phyloP scores from a whole-genome alignment of 2,797 vertebrate species.

The Meriones psammophilus region DNA sequence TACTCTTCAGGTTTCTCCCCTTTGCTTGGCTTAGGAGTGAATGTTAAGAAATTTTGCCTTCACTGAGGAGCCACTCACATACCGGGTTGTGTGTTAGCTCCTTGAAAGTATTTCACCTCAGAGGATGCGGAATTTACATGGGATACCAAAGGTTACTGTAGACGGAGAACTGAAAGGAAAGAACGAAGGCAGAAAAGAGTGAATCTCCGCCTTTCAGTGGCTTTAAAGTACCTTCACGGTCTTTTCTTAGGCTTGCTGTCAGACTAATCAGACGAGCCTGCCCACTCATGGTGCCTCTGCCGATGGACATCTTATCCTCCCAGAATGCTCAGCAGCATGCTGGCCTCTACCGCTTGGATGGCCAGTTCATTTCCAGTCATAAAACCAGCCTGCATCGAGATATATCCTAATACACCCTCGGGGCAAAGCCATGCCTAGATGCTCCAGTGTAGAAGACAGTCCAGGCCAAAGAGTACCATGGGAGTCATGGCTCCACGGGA shows the following conservation, averaged over 20 bases:
- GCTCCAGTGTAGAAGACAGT: neutral
- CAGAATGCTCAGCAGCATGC: too few relatives aligned
- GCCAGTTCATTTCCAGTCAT: too few relatives aligned
- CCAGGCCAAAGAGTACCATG: fast-evolving
- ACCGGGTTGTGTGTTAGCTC: neutral
- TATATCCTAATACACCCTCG: neutral
- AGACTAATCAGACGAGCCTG: neutral
- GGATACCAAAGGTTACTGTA: neutral
- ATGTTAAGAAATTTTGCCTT: neutral
- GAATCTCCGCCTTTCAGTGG: neutral
- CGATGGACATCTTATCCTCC: too few relatives aligned
- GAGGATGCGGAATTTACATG: neutral
- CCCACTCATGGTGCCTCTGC: fast-evolving
- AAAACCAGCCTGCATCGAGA: neutral
- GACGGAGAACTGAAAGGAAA: neutral
- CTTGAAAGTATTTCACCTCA: neutral
- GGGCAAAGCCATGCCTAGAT: too few relatives aligned
- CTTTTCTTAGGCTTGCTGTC: neutral
- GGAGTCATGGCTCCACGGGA: neutral
- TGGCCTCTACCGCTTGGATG: neutral
- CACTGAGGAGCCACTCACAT: neutral
- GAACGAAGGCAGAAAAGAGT: neutral
- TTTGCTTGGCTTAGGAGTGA: neutral
- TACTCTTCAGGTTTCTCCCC: neutral
- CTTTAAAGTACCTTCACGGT: neutral